Evolutionary conservation across 1,140 invertebrate genomes (phyloP).

Genomic region (Augochlora pura): DNA sequence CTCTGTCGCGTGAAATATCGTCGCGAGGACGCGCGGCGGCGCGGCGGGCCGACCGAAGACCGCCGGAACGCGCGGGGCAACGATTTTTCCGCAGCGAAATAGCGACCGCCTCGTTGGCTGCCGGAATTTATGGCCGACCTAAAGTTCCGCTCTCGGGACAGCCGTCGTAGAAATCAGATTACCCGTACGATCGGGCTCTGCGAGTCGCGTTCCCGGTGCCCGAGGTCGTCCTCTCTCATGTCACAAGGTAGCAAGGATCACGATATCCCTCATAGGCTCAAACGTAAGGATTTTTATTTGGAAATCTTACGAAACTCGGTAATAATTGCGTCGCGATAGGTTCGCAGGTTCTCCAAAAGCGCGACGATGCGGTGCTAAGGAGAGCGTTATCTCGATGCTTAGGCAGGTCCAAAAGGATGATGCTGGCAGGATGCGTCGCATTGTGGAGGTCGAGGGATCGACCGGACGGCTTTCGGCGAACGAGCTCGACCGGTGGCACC

Average conservation of each 20-base stretch:
- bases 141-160: not conserved
- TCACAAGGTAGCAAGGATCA: too few relatives aligned
- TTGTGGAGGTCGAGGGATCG: not conserved
- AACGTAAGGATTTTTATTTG: too few relatives aligned
- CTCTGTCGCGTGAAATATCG: conserved; percentile 21
- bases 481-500: not conserved
- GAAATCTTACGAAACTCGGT: too few relatives aligned
- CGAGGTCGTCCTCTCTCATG: too few relatives aligned
- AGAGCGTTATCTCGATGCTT: too few relatives aligned
- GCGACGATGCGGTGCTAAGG: too few relatives aligned
- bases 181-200: not conserved
- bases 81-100: not conserved
- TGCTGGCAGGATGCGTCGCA: too few relatives aligned
- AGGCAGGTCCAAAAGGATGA: too few relatives aligned
- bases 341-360: too few relatives aligned
- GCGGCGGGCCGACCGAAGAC: not conserved
- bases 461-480: not conserved
- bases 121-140: not conserved
- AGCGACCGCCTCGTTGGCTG: not conserved
- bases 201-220: not conserved
- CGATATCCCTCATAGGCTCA: too few relatives aligned
- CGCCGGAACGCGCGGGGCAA: not conserved
- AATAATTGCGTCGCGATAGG: too few relatives aligned
- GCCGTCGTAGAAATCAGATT: not conserved
- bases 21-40: too few relatives aligned